Base-by-base conservation (phyloP, 2,888 invertebrate species). In the Julus scandinavius region DNA sequence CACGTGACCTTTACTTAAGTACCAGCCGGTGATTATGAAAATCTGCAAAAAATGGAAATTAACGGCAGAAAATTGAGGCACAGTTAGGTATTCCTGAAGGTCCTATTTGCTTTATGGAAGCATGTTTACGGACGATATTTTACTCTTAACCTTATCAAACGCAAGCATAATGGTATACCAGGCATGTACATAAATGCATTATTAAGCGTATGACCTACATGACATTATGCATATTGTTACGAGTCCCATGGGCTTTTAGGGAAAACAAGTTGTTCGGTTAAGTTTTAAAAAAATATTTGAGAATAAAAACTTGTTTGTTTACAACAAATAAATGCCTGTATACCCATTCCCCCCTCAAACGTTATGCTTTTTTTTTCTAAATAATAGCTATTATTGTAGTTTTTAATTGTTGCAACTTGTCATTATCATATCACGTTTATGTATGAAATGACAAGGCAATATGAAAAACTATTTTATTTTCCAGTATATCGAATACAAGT, bases 21-120 rank as follows among this genome's bases (percentile, higher is more conserved):
- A 38, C 80, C 80, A 38, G 11, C 50, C 41, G 45, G 50, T 85
- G 85, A 85, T 85, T 85, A 85, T 49, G 29, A 38, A 80, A 85
- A 85, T 85, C 85, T 15, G 20, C 85, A 50, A 85, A 85, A 85
- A 85, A 85, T 45, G 20, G 45, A 85, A 85, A 85, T 85, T 85
- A 85, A 85, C 29, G 29, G 38, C 80, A 45, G 50, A 13, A 85
- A 50, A 85, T 50, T 45, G 85, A 20, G 85, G 45, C 45, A 41
- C 45, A 85, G 45, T 49, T 85, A 45, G 45, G 85, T 45, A 85
- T 85, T 85, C 85, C 85, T 85, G 45, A 4, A 85, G 85, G 85
- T 20, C 85, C 85, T 50, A 85, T 85, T 85, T 85, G 50, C 45
- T 85, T 85, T 85, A 85, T 85, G 85, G 20, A 80, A 80, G 80